Conservation (phyloP, 2,888 invertebrate genomes). For the Agrotis clavis region DNA sequence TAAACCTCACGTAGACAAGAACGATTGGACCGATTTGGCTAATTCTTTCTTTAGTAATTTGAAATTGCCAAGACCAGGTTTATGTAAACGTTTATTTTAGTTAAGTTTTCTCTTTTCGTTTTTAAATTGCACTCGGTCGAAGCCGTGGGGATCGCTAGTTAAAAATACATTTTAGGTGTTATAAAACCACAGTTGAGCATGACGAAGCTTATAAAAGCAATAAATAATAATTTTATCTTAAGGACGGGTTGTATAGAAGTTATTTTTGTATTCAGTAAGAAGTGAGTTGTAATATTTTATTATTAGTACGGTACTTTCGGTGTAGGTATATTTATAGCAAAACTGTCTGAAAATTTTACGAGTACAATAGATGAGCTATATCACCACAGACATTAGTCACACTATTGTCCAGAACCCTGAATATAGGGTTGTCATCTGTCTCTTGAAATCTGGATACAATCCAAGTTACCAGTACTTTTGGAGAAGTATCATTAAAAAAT, state of each 20-base stretch:
- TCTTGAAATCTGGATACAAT: conserved; percentile 54
- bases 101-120: no score
- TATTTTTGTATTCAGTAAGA: conserved; percentile 32
- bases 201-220: conserved; percentile 13
- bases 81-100: no score
- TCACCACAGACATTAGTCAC: conserved; percentile 59
- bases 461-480: conserved; percentile 49
- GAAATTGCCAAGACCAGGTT: no score
- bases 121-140: no score
- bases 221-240: conserved; percentile 28
- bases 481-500: conserved; percentile 39
- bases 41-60: no score
- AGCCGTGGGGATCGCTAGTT: no score
- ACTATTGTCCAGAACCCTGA: conserved; percentile 56
- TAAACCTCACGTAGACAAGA: no score
- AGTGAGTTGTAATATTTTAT: conserved; percentile 54
- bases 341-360: conserved; percentile 58
- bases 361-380: conserved; percentile 50
- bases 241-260: conserved; percentile 19
- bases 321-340: conserved; percentile 59
- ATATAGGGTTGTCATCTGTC: conserved; percentile 60
- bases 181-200: conserved; percentile 24
- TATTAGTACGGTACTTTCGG: conserved; percentile 46
- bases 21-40: no score
- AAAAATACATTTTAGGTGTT: conserved; percentile 9